Conservation (phyloP, 1,140 invertebrate genomes). For the Dendroctonus ponderosae region DNA sequence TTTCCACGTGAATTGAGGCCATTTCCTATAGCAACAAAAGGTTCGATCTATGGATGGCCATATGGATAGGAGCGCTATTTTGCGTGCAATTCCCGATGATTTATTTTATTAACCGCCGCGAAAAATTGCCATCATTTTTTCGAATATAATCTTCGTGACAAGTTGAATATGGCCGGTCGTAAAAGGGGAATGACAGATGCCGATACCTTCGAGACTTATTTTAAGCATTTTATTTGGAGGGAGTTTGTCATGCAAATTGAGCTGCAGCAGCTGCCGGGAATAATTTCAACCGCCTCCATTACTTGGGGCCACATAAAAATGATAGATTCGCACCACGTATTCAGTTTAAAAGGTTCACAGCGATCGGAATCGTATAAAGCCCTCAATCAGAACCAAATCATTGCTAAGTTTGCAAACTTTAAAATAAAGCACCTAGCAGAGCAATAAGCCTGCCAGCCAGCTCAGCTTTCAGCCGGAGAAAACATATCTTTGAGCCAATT, state of each 20-base stretch:
- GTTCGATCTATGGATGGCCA: background rate
- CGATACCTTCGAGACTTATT: background rate
- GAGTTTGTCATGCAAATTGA: conserved; percentile 6
- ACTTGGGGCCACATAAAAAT: too few relatives aligned
- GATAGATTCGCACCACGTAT: too few relatives aligned
- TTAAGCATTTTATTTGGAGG: background rate
- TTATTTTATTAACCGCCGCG: conserved; percentile 18
- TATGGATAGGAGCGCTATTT: conserved; percentile 8
- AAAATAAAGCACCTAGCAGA: too few relatives aligned
- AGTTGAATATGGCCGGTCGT: conserved; percentile 1
- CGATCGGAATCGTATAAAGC: too few relatives aligned
- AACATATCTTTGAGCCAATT: too few relatives aligned
- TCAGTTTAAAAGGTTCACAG: too few relatives aligned
- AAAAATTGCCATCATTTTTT: conserved; percentile 9
- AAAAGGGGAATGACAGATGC: conserved; percentile 1
- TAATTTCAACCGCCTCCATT: background rate
- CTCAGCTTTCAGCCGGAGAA: too few relatives aligned
- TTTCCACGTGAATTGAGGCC: too few relatives aligned
- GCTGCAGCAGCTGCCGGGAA: conserved; percentile 2
- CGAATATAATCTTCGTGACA: conserved; percentile 12
- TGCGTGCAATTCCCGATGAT: conserved; percentile 18
- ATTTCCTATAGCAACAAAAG: background rate
- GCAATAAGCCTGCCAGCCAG: too few relatives aligned
- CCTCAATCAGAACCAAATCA: too few relatives aligned
- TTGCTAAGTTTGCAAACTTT: too few relatives aligned